phyloP scores from a whole-genome alignment of 1,140 invertebrate genomes.

The Diabrotica undecimpunctata region DNA sequence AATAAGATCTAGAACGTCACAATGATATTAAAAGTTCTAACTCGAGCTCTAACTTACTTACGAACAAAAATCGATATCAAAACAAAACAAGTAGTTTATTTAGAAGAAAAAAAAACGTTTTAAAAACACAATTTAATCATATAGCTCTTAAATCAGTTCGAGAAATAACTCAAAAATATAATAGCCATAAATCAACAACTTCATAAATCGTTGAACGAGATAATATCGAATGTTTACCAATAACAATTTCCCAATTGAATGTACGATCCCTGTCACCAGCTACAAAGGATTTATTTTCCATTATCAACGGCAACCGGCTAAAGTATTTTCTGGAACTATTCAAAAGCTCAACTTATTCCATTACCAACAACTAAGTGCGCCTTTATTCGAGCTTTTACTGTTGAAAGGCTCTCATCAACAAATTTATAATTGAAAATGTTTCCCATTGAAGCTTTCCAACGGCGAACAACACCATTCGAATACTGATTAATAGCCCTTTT shows the following conservation, averaged over 20 bases:
- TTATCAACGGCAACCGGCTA: neutral
- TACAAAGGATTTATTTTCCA: constrained; percentile 16
- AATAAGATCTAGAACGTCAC: no score
- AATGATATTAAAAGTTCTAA: no score
- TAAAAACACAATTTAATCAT: no score
- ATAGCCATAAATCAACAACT: no score
- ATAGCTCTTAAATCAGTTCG: no score
- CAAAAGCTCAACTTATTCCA: constrained; percentile 13
- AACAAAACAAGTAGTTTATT: no score
- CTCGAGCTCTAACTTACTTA: no score
- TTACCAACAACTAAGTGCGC: constrained; percentile 14
- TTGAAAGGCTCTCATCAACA: constrained; percentile 17
- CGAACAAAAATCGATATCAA: no score
- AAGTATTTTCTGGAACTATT: constrained; percentile 12
- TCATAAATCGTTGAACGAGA: no score
- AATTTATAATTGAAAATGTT: constrained; percentile 19
- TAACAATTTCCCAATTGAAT: neutral
- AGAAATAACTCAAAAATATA: no score
- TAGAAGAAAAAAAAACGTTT: no score
- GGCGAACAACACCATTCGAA: constrained; percentile 9
- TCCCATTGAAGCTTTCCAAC: constrained; percentile 14
- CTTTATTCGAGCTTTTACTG: constrained; percentile 20
- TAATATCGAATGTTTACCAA: no score
- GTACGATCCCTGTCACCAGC: neutral
- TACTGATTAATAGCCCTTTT: constrained; percentile 14